These are phyloP conservation scores for Mus spretus DNA, from an alignment of 2,797 vertebrate species.

Conservation along the genomic window DNA sequence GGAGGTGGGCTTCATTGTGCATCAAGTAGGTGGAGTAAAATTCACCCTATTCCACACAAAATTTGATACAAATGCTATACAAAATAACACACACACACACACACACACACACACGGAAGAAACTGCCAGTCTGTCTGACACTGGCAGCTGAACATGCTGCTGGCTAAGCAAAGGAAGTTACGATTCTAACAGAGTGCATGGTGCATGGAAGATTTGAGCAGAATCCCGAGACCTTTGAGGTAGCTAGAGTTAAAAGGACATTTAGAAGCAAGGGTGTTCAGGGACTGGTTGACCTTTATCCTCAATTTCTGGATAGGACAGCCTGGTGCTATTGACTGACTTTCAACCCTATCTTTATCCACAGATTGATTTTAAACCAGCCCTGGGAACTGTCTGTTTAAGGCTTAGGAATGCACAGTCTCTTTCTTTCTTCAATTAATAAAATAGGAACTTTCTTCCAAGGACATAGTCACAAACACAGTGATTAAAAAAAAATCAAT, in stretches of 20 bases:
- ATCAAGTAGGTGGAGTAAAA: not conserved
- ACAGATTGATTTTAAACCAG: constrained; percentile 23
- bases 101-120: not conserved
- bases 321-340: not conserved
- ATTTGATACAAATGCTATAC: not conserved
- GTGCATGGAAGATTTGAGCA: not conserved
- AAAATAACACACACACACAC: not conserved
- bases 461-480: not conserved
- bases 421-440: constrained; percentile 43
- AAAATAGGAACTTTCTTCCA: not conserved
- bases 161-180: not conserved
- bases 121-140: not conserved
- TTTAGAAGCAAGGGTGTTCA: not conserved
- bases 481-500: not conserved
- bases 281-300: not conserved
- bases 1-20: not conserved
- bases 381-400: not conserved
- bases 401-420: not conserved
- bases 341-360: not conserved
- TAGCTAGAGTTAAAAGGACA: not conserved
- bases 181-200: not conserved
- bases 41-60: not conserved
- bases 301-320: not conserved
- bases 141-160: not conserved
- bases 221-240: not conserved